Evolutionary conservation across 2,888 invertebrate species (phyloP).

Genomic region (Agonopterix subpropinquella): DNA sequence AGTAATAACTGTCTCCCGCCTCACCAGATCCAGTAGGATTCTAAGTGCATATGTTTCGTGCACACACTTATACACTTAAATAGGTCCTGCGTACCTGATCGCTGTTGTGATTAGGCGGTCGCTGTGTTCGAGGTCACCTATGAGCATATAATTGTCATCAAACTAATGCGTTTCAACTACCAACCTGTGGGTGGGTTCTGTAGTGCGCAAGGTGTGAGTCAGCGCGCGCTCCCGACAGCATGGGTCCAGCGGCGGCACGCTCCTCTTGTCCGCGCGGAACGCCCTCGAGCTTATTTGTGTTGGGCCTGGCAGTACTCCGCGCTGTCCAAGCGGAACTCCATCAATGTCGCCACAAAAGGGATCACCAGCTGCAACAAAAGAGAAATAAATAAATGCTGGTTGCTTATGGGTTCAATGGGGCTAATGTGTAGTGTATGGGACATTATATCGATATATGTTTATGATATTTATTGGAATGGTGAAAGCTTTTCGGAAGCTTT

Average conservation of each 20-base stretch:
- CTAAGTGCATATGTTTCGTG: too few species aligned
- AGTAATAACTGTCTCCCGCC: too few species aligned
- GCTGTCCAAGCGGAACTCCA: slow-evolving; percentile 99
- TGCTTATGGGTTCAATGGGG: too few species aligned
- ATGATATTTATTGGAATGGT: too few species aligned
- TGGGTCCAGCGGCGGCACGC: slow-evolving; percentile 49
- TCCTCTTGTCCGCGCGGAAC: slow-evolving; percentile 34
- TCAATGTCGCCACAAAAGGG: slow-evolving; percentile 94
- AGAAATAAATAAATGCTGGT: neutral
- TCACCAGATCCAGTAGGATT: too few species aligned
- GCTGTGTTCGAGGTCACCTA: too few species aligned
- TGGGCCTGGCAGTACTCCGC: slow-evolving; percentile 99
- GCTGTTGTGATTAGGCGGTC: too few species aligned
- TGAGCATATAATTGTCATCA: neutral
- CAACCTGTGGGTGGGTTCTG: slow-evolving; percentile 55
- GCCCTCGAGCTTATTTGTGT: slow-evolving; percentile 88
- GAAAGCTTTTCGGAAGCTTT: too few species aligned
- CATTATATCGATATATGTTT: too few species aligned
- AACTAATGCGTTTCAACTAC: neutral
- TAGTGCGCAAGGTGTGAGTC: slow-evolving; percentile 51
- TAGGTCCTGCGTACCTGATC: too few species aligned
- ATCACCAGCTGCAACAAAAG: slow-evolving; percentile 85
- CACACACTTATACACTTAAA: too few species aligned
- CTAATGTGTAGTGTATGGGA: too few species aligned
- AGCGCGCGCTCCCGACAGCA: slow-evolving; percentile 59